Base-by-base conservation (phyloP, 2,113 vertebrate species). In the Pyrgilauda ruficollis region DNA sequence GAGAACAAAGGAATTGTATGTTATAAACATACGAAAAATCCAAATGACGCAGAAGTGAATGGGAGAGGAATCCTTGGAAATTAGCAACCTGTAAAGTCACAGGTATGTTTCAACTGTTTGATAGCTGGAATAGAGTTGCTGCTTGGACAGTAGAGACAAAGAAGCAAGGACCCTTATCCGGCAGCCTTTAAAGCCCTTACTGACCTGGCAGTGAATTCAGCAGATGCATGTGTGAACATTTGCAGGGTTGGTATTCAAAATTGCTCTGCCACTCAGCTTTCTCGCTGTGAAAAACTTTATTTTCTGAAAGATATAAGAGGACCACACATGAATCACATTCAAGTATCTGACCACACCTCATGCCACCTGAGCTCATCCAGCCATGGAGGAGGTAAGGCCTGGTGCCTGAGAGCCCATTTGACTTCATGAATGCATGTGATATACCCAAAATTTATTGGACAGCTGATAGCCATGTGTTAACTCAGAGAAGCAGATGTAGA, bases 1-100 rank as follows among this genome's bases (percentile, higher is more conserved):
- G 78, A 94, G 94, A 96, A 93, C 79, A 96, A 95, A 97, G 83
- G 62, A 89, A 70, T 78, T 87, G 9, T 77, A 24, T 73, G 21
- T 56, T 74, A 74, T 20, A 75, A 85, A 69, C 49, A 35, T 0
- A 72, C 39, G n/a, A 72, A 84, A 74, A 78, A 37, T 22, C 41
- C 50, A 23, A 64, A 27, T 6, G 4, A 47, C 3, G 3, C 28
- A 20, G 69, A 62, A 61, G 23, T 22, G 67, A 70, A 53, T 19
- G 28, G 35, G 59, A 81, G 50, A 58, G 9, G 15, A 82, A 20
- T 46, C 43, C 26, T 68, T 0, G 0, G 52, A 84, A 92, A 58
- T 52, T 11, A 63, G 13, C 20, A 16, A 9, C 19, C 19, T 59
- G 9, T n/a, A 58, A 66, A 74, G 33, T 55, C 58, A 69, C 35